A percentile compares a stretch with the other conserved stretches of the same genome.
phyloP scores from a whole-genome alignment of 2,797 vertebrate species.

The Coracias cyanogaster region DNA sequence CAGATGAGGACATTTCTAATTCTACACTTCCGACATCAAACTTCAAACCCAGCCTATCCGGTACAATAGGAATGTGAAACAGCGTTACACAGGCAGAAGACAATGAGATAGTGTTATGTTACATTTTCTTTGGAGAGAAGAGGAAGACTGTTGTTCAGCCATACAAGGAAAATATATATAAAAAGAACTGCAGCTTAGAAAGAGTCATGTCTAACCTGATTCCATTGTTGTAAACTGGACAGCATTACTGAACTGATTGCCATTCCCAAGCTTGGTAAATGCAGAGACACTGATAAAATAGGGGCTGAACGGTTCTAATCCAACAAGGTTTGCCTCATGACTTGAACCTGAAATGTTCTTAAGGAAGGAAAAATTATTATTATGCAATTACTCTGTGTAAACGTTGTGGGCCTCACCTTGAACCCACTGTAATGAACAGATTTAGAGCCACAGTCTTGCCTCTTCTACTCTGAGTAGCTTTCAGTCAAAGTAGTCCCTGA shows the following conservation, averaged over 20 bases:
- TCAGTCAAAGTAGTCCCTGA: neutral
- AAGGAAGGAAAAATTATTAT: conserved; percentile 58
- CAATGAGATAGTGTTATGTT: neutral
- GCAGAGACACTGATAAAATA: conserved; percentile 91
- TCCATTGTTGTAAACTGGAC: conserved; percentile 92
- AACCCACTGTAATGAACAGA: neutral
- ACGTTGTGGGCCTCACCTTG: neutral
- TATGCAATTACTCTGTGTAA: neutral
- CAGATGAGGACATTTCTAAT: conserved; percentile 49
- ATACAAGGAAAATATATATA: neutral
- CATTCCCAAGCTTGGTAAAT: conserved; percentile 94
- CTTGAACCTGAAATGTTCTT: conserved; percentile 91
- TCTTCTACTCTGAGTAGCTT: neutral
- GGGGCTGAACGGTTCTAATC: conserved; percentile 88
- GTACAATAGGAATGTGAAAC: neutral
- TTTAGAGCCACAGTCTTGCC: neutral
- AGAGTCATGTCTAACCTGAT: conserved; percentile 84
- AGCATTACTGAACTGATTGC: conserved; percentile 90
- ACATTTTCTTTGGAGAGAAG: neutral
- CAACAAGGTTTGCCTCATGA: conserved; percentile 82
- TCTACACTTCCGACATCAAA: conserved; percentile 49
- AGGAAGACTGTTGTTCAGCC: neutral
- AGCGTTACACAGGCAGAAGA: neutral
- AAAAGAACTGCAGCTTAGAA: neutral
- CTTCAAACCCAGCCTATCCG: conserved; percentile 25